Percentiles rank a stretch among this genome's conserved stretches.
Conservation (phyloP, 1,140 invertebrate genomes). For the Formica exsecta region DNA sequence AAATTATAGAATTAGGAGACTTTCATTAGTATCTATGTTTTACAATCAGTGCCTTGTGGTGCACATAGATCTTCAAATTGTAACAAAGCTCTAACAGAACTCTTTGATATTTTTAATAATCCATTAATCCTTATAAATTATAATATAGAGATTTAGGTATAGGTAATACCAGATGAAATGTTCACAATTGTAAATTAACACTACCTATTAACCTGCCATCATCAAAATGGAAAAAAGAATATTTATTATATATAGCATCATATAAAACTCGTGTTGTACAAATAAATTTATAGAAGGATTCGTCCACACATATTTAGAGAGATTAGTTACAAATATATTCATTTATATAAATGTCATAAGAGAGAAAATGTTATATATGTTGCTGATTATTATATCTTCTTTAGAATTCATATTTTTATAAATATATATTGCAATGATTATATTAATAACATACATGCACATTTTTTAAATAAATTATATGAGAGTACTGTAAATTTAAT, state of each 20-base stretch:
- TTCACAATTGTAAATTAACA: constrained; percentile 5
- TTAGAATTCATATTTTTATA: constrained; percentile 2
- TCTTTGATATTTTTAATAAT: constrained; percentile 20
- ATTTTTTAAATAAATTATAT: background rate
- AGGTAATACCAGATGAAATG: constrained; percentile 3
- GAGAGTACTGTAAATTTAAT: constrained; percentile 9
- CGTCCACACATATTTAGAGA: background rate
- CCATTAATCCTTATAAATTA: constrained; percentile 34
- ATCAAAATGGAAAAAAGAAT: background rate
- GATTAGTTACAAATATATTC: background rate
- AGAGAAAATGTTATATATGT: background rate
- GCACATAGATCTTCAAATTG: constrained; percentile 24
- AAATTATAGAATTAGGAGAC: constrained; percentile 9
- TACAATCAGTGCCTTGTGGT: constrained; percentile 48
- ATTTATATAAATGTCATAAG: background rate
- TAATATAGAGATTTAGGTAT: background rate
- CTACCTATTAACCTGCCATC: constrained; percentile 7
- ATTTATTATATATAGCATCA: background rate
- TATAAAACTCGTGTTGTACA: background rate
- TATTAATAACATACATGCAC: background rate
- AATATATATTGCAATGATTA: constrained; percentile 22
- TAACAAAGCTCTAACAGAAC: constrained; percentile 24
- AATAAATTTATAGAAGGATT: constrained; percentile 21
- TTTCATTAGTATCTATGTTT: constrained; percentile 11
- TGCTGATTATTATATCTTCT: background rate